Evolutionary conservation across 2,888 invertebrate genomes (phyloP).

Genomic region (Teleogryllus oceanicus): DNA sequence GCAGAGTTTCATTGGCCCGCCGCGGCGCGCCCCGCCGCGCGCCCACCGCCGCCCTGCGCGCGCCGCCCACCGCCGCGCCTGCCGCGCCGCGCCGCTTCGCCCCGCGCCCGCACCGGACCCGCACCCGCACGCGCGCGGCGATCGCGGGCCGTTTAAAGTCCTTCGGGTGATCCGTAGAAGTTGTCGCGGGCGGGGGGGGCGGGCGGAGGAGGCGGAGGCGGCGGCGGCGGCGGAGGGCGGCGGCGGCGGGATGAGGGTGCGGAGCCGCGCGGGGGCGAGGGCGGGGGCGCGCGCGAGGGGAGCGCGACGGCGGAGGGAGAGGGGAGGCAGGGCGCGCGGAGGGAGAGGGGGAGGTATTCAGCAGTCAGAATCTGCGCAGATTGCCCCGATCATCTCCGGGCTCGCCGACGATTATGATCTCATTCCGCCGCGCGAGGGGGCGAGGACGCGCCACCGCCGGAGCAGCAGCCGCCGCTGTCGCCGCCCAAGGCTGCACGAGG

Average conservation of each 20-base stretch:
- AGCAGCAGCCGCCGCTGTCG: not conserved
- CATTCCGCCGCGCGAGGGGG: slow-evolving; percentile 30
- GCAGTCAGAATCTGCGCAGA: slow-evolving; percentile 48
- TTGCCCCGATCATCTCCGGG: slow-evolving; percentile 52
- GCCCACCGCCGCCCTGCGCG: slow-evolving; percentile 25
- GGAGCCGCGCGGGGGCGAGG: not conserved
- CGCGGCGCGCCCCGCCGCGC: slow-evolving; percentile 25
- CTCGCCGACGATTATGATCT: slow-evolving; percentile 42
- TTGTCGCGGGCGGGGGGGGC: slow-evolving; percentile 28
- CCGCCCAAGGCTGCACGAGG: not conserved
- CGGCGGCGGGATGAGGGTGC: slow-evolving; percentile 23
- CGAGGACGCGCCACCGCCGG: slow-evolving; percentile 20
- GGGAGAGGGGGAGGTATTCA: slow-evolving; percentile 40
- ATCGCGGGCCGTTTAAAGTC: slow-evolving; percentile 33
- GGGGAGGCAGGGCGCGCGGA: slow-evolving; percentile 35
- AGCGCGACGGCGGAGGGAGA: slow-evolving; percentile 19
- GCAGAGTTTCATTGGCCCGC: slow-evolving; percentile 26
- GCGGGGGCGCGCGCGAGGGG: slow-evolving; percentile 22
- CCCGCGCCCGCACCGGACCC: not conserved
- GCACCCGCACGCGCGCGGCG: slow-evolving; percentile 24
- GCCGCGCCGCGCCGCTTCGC: not conserved
- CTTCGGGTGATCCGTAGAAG: slow-evolving; percentile 33
- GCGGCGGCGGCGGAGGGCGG: slow-evolving; percentile 18
- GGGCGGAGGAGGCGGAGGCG: not conserved
- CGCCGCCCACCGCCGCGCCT: slow-evolving; percentile 20